Evolutionary conservation across 2,797 vertebrate genomes (phyloP).

Genomic region (Alcedo quadribrachys): DNA sequence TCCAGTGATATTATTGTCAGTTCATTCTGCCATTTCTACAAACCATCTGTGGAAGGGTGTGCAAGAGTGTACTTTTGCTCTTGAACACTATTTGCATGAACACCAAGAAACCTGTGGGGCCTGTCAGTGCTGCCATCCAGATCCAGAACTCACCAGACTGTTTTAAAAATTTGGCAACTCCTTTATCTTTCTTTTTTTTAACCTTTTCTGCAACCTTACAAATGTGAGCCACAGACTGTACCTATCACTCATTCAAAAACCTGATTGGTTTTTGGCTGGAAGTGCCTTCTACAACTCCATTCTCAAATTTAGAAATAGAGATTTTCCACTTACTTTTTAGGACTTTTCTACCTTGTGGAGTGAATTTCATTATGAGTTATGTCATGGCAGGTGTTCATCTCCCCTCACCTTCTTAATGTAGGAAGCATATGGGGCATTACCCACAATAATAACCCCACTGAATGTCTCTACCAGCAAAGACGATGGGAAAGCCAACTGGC

Average conservation of each 20-base stretch:
- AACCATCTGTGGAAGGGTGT: background rate
- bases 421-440: conserved; percentile 59
- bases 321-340: conserved; percentile 45
- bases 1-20: background rate
- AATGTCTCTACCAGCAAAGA: conserved; percentile 54
- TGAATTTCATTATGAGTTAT: conserved; percentile 32
- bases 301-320: conserved; percentile 32
- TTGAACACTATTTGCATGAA: background rate
- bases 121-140: background rate
- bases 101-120: background rate
- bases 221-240: background rate
- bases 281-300: background rate
- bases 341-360: conserved; percentile 1
- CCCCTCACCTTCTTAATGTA: conserved; percentile 59
- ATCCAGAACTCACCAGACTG: background rate
- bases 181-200: background rate
- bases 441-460: conserved; percentile 35
- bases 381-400: conserved; percentile 66
- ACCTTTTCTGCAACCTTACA: background rate
- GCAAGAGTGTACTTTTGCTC: accelerated
- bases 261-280: background rate
- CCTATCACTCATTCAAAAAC: background rate
- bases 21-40: background rate
- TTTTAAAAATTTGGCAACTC: background rate
- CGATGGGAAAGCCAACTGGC: conserved; percentile 32